Conservation (phyloP, 2,113 vertebrate genomes). For the Progne subis region DNA sequence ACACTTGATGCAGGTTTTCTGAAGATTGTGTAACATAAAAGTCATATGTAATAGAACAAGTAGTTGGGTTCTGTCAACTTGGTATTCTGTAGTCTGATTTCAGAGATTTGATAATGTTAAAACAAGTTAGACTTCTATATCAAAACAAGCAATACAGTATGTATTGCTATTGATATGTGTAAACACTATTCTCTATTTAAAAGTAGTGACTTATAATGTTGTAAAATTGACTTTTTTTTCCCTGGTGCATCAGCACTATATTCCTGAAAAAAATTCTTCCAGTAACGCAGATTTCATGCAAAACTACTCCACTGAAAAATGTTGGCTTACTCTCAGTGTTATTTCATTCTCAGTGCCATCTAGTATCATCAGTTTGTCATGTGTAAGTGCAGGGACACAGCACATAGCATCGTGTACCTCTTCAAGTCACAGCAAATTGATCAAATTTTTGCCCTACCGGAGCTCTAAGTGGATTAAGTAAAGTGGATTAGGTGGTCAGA, state of each 20-base stretch:
- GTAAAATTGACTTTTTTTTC: no score
- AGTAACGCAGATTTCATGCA: not conserved
- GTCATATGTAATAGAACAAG: not conserved
- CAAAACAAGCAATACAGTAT: not conserved
- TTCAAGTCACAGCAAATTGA: not conserved
- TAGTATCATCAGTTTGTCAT: not conserved
- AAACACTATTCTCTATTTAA: not conserved
- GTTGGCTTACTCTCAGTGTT: not conserved
- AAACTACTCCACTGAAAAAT: not conserved
- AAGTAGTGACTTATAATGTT: not conserved
- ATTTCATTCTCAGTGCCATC: not conserved
- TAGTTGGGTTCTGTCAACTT: not conserved
- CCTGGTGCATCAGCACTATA: not conserved
- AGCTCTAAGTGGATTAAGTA: not conserved
- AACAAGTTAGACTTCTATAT: not conserved
- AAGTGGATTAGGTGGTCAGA: constrained; percentile 40
- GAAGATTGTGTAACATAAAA: not conserved
- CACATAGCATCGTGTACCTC: not conserved
- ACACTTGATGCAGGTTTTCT: not conserved
- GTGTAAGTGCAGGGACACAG: not conserved
- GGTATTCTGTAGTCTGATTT: not conserved
- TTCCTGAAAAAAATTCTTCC: not conserved
- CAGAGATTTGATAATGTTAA: not conserved
- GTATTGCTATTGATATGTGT: not conserved
- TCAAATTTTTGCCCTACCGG: not conserved